These are phyloP conservation scores for Fregata magnificens DNA, from an alignment of 2,113 vertebrate species.

Conservation along the genomic window DNA sequence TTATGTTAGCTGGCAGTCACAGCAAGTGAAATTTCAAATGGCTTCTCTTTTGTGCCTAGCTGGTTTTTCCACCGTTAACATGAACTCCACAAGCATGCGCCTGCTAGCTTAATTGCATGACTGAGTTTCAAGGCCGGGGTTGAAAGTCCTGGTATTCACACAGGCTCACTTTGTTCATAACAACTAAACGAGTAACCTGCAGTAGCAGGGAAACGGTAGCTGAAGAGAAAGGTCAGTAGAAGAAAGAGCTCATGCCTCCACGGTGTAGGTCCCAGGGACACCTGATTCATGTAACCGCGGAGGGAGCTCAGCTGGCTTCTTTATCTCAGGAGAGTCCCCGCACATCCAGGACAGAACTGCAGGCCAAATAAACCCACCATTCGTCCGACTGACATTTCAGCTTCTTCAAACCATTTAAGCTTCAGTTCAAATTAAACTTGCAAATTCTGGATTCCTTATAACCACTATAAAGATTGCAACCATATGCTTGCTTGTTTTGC, in stretches of 20 bases:
- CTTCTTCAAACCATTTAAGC: slow-evolving; percentile 13
- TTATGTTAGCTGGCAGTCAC: background rate
- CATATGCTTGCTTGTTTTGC: slow-evolving; percentile 53
- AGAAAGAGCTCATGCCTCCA: background rate
- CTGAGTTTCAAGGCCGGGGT: background rate
- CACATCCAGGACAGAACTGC: background rate
- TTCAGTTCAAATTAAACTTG: background rate
- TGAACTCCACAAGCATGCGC: background rate
- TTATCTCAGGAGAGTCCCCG: background rate
- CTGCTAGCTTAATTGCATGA: background rate
- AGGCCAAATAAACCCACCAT: background rate
- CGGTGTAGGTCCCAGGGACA: background rate
- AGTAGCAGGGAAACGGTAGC: background rate
- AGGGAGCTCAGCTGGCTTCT: background rate
- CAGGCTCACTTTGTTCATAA: background rate
- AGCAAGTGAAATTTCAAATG: background rate
- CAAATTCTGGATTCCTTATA: slow-evolving; percentile 23
- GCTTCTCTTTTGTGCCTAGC: background rate
- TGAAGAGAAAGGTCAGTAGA: background rate
- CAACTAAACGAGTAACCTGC: background rate
- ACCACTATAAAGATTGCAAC: slow-evolving; percentile 26
- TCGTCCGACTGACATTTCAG: slow-evolving; percentile 9
- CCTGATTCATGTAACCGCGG: background rate
- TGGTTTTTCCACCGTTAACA: background rate
- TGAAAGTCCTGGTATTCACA: background rate